Conservation (phyloP, 2,797 vertebrate species). For the Gadopsis marmoratus region DNA sequence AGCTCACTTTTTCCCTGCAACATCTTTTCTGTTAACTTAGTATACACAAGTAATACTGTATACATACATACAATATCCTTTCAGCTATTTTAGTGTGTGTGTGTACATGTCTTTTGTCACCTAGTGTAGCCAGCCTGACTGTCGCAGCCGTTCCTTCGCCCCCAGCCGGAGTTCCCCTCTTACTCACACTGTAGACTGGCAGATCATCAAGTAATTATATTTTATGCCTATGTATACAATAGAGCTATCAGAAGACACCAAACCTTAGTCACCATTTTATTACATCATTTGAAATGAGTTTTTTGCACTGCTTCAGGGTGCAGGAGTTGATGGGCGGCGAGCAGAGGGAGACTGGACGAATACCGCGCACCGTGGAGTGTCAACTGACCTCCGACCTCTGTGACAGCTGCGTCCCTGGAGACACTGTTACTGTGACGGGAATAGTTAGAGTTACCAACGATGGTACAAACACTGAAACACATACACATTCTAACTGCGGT, state of each 20-base stretch:
- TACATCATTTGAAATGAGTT: background rate
- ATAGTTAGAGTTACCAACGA: conserved; percentile 93
- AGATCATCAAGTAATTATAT: conserved; percentile 93
- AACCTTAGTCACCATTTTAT: background rate
- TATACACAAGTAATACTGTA: background rate
- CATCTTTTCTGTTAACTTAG: background rate
- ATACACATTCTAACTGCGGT: background rate
- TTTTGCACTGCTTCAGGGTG: conserved; percentile 82
- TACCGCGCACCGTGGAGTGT: conserved; percentile 96
- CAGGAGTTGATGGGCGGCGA: conserved; percentile 95
- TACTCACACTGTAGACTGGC: conserved; percentile 96
- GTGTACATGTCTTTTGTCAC: conserved; percentile 37
- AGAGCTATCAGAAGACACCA: too few species aligned
- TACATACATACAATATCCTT: background rate
- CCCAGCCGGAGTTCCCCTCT: conserved; percentile 90
- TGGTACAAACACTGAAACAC: conserved; percentile 78
- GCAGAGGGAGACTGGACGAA: conserved; percentile 94
- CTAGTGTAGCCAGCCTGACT: conserved; percentile 89
- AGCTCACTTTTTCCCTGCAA: background rate
- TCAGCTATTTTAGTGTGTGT: background rate
- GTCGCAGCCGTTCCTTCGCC: conserved; percentile 89
- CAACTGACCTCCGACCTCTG: conserved; percentile 95
- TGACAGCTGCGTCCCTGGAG: conserved; percentile 96
- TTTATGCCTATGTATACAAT: background rate
- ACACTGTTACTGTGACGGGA: conserved; percentile 92